A percentile compares a stretch with the other conserved stretches of the same genome.
These are phyloP conservation scores for Procambarus virginalis DNA, from an alignment of 1,140 invertebrate genomes.

Conservation along the genomic window DNA sequence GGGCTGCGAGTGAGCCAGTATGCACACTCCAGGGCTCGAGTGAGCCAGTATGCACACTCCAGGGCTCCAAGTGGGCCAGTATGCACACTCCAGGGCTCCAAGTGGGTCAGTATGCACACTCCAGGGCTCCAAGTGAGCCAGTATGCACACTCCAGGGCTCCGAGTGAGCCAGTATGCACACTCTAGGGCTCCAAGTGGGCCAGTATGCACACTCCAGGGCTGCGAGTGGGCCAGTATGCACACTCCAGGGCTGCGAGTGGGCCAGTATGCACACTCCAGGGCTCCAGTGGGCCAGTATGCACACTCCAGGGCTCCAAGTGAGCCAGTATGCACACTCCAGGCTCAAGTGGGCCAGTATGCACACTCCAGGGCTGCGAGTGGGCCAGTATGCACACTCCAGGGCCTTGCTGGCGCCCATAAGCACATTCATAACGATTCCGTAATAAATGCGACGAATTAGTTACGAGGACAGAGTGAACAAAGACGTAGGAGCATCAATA, in stretches of 20 bases:
- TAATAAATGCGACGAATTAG: no score
- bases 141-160: not conserved
- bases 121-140: not conserved
- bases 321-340: no score
- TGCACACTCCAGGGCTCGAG: not conserved
- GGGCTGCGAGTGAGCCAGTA: not conserved
- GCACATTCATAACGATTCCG: not conserved
- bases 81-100: not conserved
- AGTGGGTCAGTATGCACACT: not conserved
- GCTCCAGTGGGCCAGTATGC: no score
- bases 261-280: no score
- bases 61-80: not conserved
- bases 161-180: not conserved
- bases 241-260: no score
- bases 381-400: no score
- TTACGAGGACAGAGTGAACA: no score
- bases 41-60: not conserved
- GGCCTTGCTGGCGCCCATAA: not conserved
- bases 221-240: no score
- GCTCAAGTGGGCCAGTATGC: no score
- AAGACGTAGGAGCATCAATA: no score
- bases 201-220: not conserved
- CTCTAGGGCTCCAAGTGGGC: not conserved
- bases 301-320: no score
- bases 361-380: no score